Evolutionary conservation across 1,140 invertebrate species (phyloP).

Genomic region (Phenacoccus solenopsis): DNA sequence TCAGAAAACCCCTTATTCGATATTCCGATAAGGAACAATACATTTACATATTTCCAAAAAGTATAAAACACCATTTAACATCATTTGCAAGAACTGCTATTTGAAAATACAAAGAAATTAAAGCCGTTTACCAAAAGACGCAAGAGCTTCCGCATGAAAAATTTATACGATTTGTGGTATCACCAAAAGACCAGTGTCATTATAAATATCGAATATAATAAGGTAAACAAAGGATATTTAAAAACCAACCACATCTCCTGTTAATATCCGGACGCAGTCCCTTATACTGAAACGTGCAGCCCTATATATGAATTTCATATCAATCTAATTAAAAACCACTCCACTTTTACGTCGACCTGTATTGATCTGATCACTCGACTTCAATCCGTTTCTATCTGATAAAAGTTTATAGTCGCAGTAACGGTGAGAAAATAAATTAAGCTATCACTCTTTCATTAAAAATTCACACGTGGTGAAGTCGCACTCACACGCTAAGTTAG

Average conservation of each 20-base stretch:
- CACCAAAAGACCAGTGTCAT: neutral
- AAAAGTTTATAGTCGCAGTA: neutral
- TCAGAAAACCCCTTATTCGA: neutral
- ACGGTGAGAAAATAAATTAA: constrained; percentile 2
- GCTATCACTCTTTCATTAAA: constrained; percentile 2
- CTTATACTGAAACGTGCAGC: neutral
- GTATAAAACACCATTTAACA: no score
- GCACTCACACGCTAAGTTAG: neutral
- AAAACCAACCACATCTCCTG: neutral
- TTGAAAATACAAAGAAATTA: neutral
- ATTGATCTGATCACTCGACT: neutral
- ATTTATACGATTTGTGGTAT: neutral
- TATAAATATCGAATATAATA: neutral
- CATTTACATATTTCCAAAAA: neutral
- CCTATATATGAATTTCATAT: neutral
- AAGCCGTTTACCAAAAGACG: neutral
- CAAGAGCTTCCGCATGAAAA: no score
- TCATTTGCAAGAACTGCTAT: no score
- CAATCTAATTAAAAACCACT: constrained; percentile 3
- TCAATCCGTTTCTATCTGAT: neutral
- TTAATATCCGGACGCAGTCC: neutral
- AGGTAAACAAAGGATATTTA: neutral
- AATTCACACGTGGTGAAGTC: neutral
- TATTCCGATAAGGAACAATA: neutral
- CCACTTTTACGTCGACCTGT: neutral